Base-by-base conservation (phyloP, 2,888 invertebrate genomes). In the Polyommatus icarus region DNA sequence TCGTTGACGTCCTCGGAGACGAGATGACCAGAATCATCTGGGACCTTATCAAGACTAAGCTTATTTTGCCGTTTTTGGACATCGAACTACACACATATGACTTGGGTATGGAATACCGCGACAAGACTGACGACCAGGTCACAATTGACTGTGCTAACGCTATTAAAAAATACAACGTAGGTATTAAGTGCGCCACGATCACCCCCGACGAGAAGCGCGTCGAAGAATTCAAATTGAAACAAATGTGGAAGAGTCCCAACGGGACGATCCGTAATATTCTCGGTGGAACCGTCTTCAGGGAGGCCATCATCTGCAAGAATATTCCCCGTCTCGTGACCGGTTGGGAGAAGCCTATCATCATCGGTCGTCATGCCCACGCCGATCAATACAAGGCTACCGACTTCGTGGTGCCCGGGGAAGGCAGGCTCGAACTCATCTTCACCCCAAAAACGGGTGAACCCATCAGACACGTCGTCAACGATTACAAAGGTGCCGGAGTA, bases 361-460 rank as follows among this genome's bases (percentile, higher is more conserved):
- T 99, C 86, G 99, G 99, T 3, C 97, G 99, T 94, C 99, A 99
- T 88, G 99, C 99, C 77, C 98, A 99, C 88, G 99, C 98, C 59
- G 99, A 99, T 93, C 99, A 99, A 90, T 99, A 99, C 90, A 98
- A 98, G 92, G 99, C 99, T 0, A 98, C 98, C 18, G 99, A 99
- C 91, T 99, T 99, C 91, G 95, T 99, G 15, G 98, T 99, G 0
- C 99, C 99, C 76, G 97, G 97, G 7, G 95, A 96, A 76, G 99
- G 99, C 40, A 98, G 96, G 87, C 93, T 99, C 59, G 97, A 98
- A 86, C 94, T 99, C 78, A 95, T 96, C 40, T 99, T 96, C 93
- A 97, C 96, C 0, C 97, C 98, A 10, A 88, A 92, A 8, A 96
- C 95, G 71, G 95, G 94, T 50, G 91, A 96, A 78, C 94, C 96